Base-by-base conservation (phyloP, 2,888 invertebrate species). In the Meliscaeva auricollis region DNA sequence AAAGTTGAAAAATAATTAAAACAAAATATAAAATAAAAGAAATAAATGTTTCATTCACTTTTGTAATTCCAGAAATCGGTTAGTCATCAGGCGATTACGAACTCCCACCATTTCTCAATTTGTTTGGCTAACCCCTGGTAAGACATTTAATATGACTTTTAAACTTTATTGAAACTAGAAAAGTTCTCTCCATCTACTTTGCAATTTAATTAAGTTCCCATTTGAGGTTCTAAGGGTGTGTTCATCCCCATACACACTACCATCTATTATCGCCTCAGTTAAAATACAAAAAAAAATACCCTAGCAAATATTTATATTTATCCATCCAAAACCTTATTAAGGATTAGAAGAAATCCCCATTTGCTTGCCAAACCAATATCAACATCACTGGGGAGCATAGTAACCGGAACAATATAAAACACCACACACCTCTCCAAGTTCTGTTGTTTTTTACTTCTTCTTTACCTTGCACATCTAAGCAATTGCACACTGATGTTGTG, bases 401-500 rank as follows among this genome's bases (percentile, higher is more conserved):
- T 7, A 52, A 62, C 52, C 26, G 41, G 11, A 17, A 50, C 26
- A 58, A 52, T n/a, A 66, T 7, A 38, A 7, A 68, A 35, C 26
- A n/a, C 20, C 44, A 38, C 22, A 74, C 60, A 62, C 32, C 32
- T 62, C 60, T 68, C 41, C 38, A 11, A 48, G 22, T 64, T 20
- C 58, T 72, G 38, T 38, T 56, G 30, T 66, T 48, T 68, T 32
- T 26, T 75, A 9, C 17, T 44, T 50, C 8, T 3, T 30, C n/a
- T 32, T 70, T 11, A 4, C 9, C 13, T 44, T 56, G 22, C 70
- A 81, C 58, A 58, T 79, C 44, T 76, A 76, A 48, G 35, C 76
- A 69, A 62, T 69, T 75, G 69, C 54, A 81, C 64, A 32, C 64
- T 64, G 81, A 81, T 77, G 58, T 60, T 77, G 58, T 77, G 52